Evolutionary conservation across 92 coral and sea anemone genomes (phyloP), one percentile per base, ranked within the genome.

Genomic region (Epizoanthus stellaris): DNA sequence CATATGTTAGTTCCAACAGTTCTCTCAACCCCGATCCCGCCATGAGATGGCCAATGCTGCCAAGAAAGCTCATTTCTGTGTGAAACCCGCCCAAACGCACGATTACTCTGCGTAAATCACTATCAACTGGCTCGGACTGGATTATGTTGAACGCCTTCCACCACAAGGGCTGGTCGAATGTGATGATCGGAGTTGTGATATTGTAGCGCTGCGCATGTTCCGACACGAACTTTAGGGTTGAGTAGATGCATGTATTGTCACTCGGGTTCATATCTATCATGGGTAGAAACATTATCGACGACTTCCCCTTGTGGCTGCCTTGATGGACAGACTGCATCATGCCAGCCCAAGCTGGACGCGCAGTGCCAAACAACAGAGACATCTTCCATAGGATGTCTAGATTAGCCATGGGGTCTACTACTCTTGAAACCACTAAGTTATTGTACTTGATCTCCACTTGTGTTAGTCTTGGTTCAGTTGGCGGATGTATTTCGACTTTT

Each of bases 151-250:
- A 80, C 45, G 85, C 85, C 57, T 86, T 90, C 87, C 86, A 81
- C 85, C 87, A 90, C 47, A 76, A 43, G 53, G 89, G 92, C 49
- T 89, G 92, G 84, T 89, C 85, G 63, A 89, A 85, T 21, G 92
- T 79, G 39, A 85, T 23, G 12, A 72, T 57, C 39, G 83, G 76
- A 0, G 52, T 53, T 2, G 36, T 40, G 6, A 62, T 70, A 63
- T 76, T 40, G 40, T 70, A 70, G 67, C 77, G 53, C 76, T 69
- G 67, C 1, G 85, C 85, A 56, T 85, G 91, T 14, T 88, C 65
- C 23, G 77, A 21, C n/a, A 88, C 81, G 67, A 38, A 88, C 49
- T 84, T 76, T 30, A 88, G 85, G 6, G 92, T 87, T 15, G 86
- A 80, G 53, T 45, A 81, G 49, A 86, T 61, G 52, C 92, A 89